A percentile compares a stretch with the other conserved stretches of the same genome.
Conservation (phyloP, 2,113 vertebrate genomes). For the Corythaixoides concolor region DNA sequence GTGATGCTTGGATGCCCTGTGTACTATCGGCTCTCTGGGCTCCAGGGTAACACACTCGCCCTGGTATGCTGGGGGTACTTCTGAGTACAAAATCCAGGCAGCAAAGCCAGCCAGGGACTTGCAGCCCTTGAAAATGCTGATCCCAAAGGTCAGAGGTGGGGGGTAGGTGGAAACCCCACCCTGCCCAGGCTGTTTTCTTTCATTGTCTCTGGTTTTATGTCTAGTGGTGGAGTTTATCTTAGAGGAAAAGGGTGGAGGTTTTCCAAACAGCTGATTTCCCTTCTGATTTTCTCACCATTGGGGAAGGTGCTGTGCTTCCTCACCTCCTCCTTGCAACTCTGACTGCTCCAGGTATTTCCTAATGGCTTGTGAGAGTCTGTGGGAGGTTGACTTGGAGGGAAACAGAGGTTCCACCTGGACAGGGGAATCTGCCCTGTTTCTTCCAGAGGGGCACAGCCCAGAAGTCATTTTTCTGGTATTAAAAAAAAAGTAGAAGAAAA, state of each 20-base stretch:
- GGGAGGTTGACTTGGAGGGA: background rate
- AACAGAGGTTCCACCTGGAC: background rate
- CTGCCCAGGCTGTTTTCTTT: background rate
- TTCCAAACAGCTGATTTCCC: background rate
- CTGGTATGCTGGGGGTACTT: background rate
- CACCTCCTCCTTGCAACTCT: background rate
- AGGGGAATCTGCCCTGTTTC: background rate
- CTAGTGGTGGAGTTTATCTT: background rate
- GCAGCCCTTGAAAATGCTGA: background rate
- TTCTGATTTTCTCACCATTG: background rate
- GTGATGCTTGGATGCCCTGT: rapidly evolving
- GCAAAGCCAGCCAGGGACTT: background rate
- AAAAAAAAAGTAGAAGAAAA: background rate
- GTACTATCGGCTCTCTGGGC: background rate
- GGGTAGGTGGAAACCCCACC: background rate
- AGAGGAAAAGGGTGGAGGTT: slow-evolving; percentile 54
- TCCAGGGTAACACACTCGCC: rapidly evolving
- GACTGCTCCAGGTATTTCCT: background rate
- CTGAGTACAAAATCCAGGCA: background rate
- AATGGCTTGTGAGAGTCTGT: background rate
- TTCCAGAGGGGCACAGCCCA: background rate
- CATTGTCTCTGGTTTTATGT: background rate
- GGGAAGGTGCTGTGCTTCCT: background rate
- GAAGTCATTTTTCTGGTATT: background rate
- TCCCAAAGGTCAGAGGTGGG: background rate